phyloP scores from a whole-genome alignment of 2,888 invertebrate genomes.

The Iselma pallidipennis region DNA sequence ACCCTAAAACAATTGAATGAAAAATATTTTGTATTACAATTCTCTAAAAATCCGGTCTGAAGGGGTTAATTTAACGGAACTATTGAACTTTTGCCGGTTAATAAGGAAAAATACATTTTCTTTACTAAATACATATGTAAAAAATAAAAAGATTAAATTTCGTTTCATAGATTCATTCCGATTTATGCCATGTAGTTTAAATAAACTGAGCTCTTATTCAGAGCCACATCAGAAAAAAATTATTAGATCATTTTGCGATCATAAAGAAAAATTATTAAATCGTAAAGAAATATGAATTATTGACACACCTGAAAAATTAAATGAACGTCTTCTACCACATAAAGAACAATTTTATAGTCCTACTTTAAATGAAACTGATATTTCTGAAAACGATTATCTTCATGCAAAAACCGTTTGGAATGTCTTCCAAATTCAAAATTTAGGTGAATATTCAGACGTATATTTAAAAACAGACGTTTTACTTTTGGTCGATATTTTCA shows the following conservation, averaged over 20 bases:
- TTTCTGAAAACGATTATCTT: conserved; percentile 33
- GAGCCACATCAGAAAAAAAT: conserved; percentile 10
- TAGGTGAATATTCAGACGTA: conserved; percentile 1
- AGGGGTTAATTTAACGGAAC: too few species aligned
- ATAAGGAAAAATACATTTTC: conserved; percentile 45
- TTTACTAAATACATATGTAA: conserved; percentile 35
- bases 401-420: conserved; percentile 41
- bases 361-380: conserved; percentile 23
- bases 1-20: too few species aligned
- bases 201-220: conserved; percentile 35
- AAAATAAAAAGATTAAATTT: conserved; percentile 20
- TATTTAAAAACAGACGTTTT: conserved; percentile 18
- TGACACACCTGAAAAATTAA: conserved; percentile 11
- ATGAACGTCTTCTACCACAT: conserved; percentile 31
- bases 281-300: conserved; percentile 43
- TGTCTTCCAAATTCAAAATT: conserved; percentile 31
- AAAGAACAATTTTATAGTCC: conserved; percentile 28
- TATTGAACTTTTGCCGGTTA: conserved; percentile 37
- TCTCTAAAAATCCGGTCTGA: too few species aligned
- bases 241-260: conserved; percentile 5
- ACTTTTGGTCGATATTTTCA: conserved; percentile 15
- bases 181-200: conserved; percentile 40
- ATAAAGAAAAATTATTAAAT: conserved; percentile 18
- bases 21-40: too few species aligned
- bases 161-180: conserved; percentile 39